phyloP scores from a whole-genome alignment of 2,113 vertebrate species.

The Tychaedon coryphoeus region DNA sequence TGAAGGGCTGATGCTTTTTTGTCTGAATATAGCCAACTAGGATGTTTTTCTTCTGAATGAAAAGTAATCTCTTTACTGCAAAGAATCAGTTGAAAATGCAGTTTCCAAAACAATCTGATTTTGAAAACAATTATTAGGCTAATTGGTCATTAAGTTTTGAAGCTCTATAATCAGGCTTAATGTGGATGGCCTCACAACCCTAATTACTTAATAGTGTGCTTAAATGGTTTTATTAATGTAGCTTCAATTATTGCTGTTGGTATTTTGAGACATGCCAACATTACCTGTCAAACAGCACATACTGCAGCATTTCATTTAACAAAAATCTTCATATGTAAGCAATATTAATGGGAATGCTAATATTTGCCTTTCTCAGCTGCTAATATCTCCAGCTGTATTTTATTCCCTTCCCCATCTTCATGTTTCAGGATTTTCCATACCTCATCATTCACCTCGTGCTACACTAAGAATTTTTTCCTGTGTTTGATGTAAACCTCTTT shows the following conservation, averaged over 20 bases:
- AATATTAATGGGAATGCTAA: not conserved
- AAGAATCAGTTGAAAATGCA: not conserved
- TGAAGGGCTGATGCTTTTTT: not conserved
- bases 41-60: not conserved
- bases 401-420: not conserved
- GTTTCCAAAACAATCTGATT: not conserved
- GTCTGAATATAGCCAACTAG: not conserved
- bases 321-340: not conserved
- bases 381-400: not conserved
- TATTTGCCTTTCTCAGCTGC: not conserved
- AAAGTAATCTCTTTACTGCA: not conserved
- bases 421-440: not conserved
- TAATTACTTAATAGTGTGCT: conserved; percentile 3
- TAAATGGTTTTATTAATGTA: not conserved
- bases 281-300: not conserved
- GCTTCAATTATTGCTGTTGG: not conserved
- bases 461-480: not conserved
- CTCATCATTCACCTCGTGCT: not conserved
- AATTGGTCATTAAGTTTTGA: conserved; percentile 1
- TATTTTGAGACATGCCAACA: not conserved
- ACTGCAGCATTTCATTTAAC: not conserved
- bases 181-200: not conserved
- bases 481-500: not conserved
- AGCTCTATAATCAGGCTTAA: not conserved
- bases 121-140: not conserved